Base-by-base conservation (phyloP, 2,113 vertebrate species). In the Heteronetta atricapilla region DNA sequence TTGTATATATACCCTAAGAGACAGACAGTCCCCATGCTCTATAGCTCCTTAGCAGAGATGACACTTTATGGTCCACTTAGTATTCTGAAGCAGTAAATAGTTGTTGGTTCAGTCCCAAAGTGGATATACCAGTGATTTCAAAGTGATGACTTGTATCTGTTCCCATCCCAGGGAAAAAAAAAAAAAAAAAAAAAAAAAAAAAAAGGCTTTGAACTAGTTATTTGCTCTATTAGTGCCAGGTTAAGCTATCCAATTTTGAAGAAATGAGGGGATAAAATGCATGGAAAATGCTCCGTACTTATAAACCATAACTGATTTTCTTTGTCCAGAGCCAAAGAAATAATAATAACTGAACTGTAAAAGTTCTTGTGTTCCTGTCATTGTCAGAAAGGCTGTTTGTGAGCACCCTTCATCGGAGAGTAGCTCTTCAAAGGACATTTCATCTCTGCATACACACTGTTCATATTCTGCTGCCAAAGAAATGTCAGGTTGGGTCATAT, bases 401-500 rank as follows among this genome's bases (percentile, higher is more conserved):
- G 78, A 94, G 46, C 52, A 77, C 3, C 18, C 38, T 73, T 94
- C 29, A 91, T 91, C 78, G 26, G 50, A 89, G 17, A 66, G 69
- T 25, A 70, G 90, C 69, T 96, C 82, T 87, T 87, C 63, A 66
- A 87, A 88, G 88, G 86, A 42, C 76, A 70, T 87, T 96, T 96
- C 95, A 95, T 85, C 79, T 95, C 87, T 75, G 76, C 72, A 63
- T 84, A 88, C 67, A 82, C 88, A 87, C 56, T 75, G 90, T 64
- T 79, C 85, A 82, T 31, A 29, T 89, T 90, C 87, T 91, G 67
- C 91, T 94, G 96, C 85, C 90, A 95, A 97, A 95, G 60, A 62
- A 90, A 40, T 92, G 86, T 86, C 93, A 79, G 66, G 66, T 78
- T 93, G 72, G 66, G 76, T 93, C 94, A 86, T 38, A 74, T 38